These are phyloP conservation scores for Hemaris fuciformis DNA, from an alignment of 2,888 invertebrate species.

Conservation along the genomic window DNA sequence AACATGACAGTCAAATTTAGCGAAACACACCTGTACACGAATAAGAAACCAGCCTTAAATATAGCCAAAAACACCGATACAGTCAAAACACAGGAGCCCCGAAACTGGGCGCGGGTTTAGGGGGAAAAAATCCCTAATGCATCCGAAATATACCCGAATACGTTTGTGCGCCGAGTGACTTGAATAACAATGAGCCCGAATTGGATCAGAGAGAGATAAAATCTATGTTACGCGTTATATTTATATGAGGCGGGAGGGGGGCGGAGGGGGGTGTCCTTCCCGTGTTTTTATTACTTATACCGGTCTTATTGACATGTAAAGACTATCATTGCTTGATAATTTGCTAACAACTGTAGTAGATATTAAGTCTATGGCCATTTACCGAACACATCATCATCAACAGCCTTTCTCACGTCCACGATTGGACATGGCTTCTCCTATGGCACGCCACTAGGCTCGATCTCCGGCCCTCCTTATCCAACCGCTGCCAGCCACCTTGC, in stretches of 20 bases:
- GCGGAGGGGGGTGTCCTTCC: background rate
- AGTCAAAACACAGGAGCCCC: background rate
- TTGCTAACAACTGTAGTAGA: too few relatives aligned
- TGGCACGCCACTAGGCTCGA: too few relatives aligned
- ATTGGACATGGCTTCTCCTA: too few relatives aligned
- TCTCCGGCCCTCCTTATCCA: too few relatives aligned
- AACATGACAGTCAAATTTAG: background rate
- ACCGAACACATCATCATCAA: too few relatives aligned
- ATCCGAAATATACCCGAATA: slow-evolving; percentile 70
- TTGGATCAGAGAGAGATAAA: slow-evolving; percentile 67
- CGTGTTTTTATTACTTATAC: background rate
- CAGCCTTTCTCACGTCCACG: too few relatives aligned
- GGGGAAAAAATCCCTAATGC: slow-evolving; percentile 63
- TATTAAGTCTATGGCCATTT: too few relatives aligned
- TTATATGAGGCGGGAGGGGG: background rate
- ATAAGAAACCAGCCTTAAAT: background rate
- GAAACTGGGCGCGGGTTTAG: slow-evolving; percentile 26
- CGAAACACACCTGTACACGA: background rate
- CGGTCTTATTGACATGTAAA: background rate
- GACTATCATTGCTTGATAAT: background rate
- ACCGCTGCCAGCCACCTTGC: too few relatives aligned
- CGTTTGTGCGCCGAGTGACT: slow-evolving; percentile 59
- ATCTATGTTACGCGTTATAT: slow-evolving; percentile 44
- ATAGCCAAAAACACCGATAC: background rate
- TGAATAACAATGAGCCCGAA: slow-evolving; percentile 76